These are phyloP conservation scores for Pardalotus punctatus DNA, from an alignment of 2,113 vertebrate species.

Conservation along the genomic window DNA sequence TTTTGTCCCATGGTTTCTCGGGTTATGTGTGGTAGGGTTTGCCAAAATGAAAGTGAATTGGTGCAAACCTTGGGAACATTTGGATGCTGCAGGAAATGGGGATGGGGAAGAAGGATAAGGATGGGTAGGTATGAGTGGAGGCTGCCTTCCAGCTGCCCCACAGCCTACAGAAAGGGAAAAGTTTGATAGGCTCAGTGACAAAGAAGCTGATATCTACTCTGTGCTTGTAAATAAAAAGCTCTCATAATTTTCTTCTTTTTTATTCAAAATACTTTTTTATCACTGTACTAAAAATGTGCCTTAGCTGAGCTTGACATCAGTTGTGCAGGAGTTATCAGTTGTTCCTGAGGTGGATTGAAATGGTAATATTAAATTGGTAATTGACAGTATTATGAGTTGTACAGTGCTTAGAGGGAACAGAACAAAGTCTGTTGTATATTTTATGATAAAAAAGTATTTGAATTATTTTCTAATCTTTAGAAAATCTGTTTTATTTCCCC, in stretches of 20 bases:
- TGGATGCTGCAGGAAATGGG: background rate
- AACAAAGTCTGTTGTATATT: background rate
- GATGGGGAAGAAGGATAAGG: background rate
- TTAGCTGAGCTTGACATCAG: background rate
- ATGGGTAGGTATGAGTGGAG: background rate
- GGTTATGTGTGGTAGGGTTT: background rate
- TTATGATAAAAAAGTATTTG: background rate
- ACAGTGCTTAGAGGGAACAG: too few species aligned
- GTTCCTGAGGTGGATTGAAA: background rate
- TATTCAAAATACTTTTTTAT: background rate
- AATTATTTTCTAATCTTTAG: slow-evolving; percentile 2
- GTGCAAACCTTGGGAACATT: background rate
- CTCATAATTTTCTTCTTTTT: background rate
- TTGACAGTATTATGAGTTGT: background rate
- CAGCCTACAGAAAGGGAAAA: background rate
- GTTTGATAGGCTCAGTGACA: background rate
- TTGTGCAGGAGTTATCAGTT: background rate
- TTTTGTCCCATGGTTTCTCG: background rate
- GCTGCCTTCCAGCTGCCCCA: background rate
- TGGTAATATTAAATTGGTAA: background rate
- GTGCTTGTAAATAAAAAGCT: background rate
- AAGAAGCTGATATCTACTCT: background rate
- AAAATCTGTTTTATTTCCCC: background rate
- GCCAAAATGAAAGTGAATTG: background rate
- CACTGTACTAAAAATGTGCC: background rate